Percentiles rank a stretch among this genome's conserved stretches.
Conservation (phyloP, 2,888 invertebrate genomes). For the Pachliopta kotzebuea region DNA sequence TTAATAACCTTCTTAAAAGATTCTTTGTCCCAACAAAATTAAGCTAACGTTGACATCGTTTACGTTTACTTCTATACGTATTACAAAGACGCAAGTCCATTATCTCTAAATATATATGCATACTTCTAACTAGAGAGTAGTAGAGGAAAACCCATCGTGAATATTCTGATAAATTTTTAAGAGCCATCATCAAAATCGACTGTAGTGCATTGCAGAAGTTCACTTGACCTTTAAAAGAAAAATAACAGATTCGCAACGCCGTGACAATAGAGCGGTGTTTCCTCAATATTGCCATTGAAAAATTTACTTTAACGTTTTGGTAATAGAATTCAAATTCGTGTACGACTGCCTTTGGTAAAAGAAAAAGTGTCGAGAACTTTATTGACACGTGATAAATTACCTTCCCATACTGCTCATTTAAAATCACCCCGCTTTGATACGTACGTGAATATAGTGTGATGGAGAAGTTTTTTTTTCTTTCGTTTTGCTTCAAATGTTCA, state of each 20-base stretch:
- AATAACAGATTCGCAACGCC: conserved; percentile 13
- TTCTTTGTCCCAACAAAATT: too few relatives aligned
- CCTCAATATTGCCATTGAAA: not conserved
- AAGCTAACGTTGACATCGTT: too few relatives aligned
- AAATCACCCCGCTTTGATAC: conserved; percentile 4
- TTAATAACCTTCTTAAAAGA: too few relatives aligned
- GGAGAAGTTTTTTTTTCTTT: conserved; percentile 16
- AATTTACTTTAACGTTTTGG: not conserved
- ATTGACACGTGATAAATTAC: conserved; percentile 24
- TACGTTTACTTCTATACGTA: too few relatives aligned
- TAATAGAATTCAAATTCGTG: not conserved
- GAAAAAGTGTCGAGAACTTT: conserved; percentile 19
- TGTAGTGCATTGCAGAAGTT: conserved; percentile 6
- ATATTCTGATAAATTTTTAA: conserved; percentile 2
- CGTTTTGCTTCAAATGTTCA: not conserved
- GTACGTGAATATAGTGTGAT: conserved; percentile 6
- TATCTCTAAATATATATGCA: too few relatives aligned
- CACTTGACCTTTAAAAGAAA: conserved; percentile 21
- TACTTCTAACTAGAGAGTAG: not conserved
- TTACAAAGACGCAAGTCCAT: not conserved
- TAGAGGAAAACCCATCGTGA: not conserved
- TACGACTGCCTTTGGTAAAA: not conserved
- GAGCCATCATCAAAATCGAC: conserved; percentile 3
- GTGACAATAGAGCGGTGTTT: not conserved
- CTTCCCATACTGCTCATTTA: conserved; percentile 6